Evolutionary conservation across 2,113 vertebrate genomes (phyloP).

Genomic region (Brienomyrus brachyistius): DNA sequence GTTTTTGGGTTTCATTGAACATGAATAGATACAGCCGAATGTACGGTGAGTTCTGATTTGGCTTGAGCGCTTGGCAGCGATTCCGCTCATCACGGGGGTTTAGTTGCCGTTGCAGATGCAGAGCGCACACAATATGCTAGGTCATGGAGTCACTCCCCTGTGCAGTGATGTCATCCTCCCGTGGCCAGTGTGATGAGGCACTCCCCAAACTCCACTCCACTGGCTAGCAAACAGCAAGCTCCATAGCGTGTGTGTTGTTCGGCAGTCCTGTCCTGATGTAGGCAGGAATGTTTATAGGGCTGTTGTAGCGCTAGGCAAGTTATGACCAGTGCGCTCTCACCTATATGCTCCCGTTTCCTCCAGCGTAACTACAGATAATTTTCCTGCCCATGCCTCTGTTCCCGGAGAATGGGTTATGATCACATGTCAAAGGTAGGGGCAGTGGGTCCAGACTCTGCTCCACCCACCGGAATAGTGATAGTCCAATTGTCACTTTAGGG

Average conservation of each 20-base stretch:
- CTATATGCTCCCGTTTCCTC: not conserved
- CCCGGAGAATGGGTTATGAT: not conserved
- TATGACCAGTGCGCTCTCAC: not conserved
- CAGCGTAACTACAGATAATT: not conserved
- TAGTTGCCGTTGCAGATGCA: not conserved
- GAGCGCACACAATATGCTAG: not conserved
- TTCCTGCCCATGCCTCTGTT: not conserved
- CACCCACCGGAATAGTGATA: not conserved
- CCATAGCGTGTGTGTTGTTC: not conserved
- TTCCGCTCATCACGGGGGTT: not conserved
- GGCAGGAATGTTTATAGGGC: not conserved
- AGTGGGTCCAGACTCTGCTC: not conserved
- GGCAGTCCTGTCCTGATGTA: not conserved
- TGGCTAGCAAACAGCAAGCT: not conserved
- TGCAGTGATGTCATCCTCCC: slow-evolving; percentile 3
- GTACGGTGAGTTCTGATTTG: not conserved
- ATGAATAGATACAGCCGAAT: not conserved
- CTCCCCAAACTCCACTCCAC: not conserved
- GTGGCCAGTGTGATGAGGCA: slow-evolving; percentile 3
- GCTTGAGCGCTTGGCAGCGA: not conserved
- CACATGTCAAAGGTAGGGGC: not conserved
- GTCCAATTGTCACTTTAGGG: not conserved
- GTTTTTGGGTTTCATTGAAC: not conserved
- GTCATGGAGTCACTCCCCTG: not conserved
- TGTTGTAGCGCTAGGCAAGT: not conserved